phyloP scores from a whole-genome alignment of 1,140 invertebrate species.

The Bombus fervidus region DNA sequence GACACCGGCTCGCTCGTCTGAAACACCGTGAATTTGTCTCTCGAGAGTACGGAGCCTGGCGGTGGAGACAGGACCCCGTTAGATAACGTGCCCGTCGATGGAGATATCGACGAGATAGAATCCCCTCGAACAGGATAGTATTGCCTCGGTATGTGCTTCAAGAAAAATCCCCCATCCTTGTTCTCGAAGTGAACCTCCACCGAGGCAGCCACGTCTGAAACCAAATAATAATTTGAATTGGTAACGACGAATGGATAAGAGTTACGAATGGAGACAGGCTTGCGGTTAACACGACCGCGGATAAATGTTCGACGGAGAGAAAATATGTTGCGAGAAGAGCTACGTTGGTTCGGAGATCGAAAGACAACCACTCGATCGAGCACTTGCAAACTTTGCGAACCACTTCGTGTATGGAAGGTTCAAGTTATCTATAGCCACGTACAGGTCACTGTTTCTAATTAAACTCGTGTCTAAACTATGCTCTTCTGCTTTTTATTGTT shows the following conservation, averaged over 20 bases:
- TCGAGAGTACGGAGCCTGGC: slow-evolving; percentile 86
- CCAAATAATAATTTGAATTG: neutral
- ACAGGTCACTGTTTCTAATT: neutral
- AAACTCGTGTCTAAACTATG: neutral
- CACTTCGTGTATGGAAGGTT: neutral
- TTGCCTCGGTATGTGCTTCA: slow-evolving; percentile 89
- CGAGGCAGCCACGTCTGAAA: slow-evolving; percentile 78
- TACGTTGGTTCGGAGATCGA: neutral
- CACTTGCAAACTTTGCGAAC: neutral
- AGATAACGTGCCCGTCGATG: slow-evolving; percentile 50
- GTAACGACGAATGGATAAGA: too few species aligned
- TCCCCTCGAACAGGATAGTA: slow-evolving; percentile 79
- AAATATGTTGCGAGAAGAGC: neutral
- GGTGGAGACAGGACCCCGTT: slow-evolving; percentile 77
- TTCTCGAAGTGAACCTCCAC: slow-evolving; percentile 95
- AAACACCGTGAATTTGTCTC: slow-evolving; percentile 93
- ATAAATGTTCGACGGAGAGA: neutral
- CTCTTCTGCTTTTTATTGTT: neutral
- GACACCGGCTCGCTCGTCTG: slow-evolving; percentile 93
- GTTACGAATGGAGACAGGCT: too few species aligned
- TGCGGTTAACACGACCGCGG: neutral
- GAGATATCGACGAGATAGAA: slow-evolving; percentile 73
- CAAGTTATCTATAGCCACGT: neutral
- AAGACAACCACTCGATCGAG: neutral
- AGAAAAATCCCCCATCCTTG: slow-evolving; percentile 94